Percentiles rank a stretch among this genome's conserved stretches.
Evolutionary conservation across 2,797 vertebrate genomes (phyloP).

Genomic region (Limosa lapponica): DNA sequence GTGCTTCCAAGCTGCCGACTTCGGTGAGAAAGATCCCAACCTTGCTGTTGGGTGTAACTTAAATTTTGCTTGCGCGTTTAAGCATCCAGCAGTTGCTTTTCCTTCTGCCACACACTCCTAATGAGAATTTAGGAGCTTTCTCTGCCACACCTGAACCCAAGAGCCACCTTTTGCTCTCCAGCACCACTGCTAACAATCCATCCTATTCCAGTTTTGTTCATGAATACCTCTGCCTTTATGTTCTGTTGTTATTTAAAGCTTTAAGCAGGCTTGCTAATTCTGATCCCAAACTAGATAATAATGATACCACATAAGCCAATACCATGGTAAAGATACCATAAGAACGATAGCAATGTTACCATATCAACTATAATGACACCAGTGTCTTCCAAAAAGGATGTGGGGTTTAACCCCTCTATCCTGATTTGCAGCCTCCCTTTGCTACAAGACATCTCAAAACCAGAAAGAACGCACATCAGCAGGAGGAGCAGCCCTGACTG

Average conservation of each 20-base stretch:
- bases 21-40: not conserved
- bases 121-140: not conserved
- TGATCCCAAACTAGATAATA: not conserved
- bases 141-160: not conserved
- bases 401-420: not conserved
- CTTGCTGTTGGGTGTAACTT: not conserved
- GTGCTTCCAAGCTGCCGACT: not conserved
- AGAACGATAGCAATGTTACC: not conserved
- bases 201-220: not conserved
- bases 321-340: not conserved
- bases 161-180: not conserved
- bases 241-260: not conserved
- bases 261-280: not conserved
- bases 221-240: not conserved
- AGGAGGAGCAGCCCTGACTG: not conserved
- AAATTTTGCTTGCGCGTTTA: not conserved
- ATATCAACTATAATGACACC: not conserved
- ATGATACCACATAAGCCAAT: not conserved
- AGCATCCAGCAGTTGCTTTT: not conserved
- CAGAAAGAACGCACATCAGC: not conserved
- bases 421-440: not conserved
- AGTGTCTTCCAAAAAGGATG: not conserved
- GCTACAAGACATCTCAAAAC: not conserved
- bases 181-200: not conserved
- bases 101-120: not conserved